A percentile compares a stretch with the other conserved stretches of the same genome.
phyloP scores from a whole-genome alignment of 2,888 invertebrate species.

The Zhuqinia jingwanae region DNA sequence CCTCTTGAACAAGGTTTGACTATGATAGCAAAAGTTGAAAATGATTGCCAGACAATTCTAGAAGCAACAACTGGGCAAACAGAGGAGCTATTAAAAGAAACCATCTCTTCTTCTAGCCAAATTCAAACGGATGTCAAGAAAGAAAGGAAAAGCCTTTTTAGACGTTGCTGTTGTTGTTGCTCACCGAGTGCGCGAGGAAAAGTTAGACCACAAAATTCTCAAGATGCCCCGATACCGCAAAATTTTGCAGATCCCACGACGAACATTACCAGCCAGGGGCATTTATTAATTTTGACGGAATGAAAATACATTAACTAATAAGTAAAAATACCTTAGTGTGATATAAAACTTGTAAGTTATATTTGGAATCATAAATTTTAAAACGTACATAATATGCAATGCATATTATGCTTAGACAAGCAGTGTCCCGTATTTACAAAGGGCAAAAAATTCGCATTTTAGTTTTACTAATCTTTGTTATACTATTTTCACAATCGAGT shows the following conservation, averaged over 20 bases:
- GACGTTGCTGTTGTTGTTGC: not conserved
- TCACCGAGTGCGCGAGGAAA: not conserved
- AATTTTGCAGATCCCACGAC: not conserved
- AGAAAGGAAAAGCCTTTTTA: not conserved
- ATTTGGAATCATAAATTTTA: too few relatives aligned
- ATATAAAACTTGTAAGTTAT: too few relatives aligned
- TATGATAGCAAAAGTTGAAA: constrained; percentile 37
- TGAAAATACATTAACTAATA: not conserved
- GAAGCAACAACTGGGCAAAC: constrained; percentile 8
- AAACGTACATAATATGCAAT: too few relatives aligned
- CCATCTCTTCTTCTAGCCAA: not conserved
- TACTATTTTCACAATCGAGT: too few relatives aligned
- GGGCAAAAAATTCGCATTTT: too few relatives aligned
- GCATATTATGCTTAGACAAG: too few relatives aligned
- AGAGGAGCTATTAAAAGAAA: not conserved
- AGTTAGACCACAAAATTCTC: not conserved
- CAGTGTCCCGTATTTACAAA: too few relatives aligned
- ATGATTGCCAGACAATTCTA: constrained; percentile 41
- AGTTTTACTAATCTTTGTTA: too few relatives aligned
- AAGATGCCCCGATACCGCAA: not conserved
- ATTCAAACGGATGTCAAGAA: not conserved
- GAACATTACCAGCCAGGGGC: not conserved
- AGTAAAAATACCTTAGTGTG: too few relatives aligned
- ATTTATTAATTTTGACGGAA: constrained; percentile 30
- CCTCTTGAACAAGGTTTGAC: constrained; percentile 29